Evolutionary conservation across 2,113 vertebrate genomes (phyloP).

Genomic region (Forbesichthys papilliferus): DNA sequence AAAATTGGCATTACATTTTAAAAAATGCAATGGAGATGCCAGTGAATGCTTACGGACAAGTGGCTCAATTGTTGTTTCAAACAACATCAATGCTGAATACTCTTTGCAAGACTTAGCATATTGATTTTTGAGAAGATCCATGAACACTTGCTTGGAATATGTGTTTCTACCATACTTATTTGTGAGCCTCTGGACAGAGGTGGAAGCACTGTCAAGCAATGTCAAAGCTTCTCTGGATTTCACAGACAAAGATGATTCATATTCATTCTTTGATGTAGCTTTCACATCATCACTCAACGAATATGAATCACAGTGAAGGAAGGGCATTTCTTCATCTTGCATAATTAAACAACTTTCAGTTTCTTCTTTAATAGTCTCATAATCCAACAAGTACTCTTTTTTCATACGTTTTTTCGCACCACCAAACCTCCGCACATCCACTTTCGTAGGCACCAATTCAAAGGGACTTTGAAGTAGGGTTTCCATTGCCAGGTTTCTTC

Average conservation of each 20-base stretch:
- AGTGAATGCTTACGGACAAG: slow-evolving; percentile 27
- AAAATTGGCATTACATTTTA: slow-evolving; percentile 71
- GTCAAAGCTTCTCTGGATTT: slow-evolving; percentile 43
- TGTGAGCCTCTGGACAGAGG: slow-evolving; percentile 71
- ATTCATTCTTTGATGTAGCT: background rate
- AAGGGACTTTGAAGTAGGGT: slow-evolving; percentile 75
- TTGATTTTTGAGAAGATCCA: slow-evolving; percentile 74
- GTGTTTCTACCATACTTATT: slow-evolving; percentile 58
- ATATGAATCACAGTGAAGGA: background rate
- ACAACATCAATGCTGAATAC: slow-evolving; percentile 58
- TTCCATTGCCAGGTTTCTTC: slow-evolving; percentile 64
- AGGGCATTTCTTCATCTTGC: background rate
- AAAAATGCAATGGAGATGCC: slow-evolving; percentile 63
- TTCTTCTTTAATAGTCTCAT: slow-evolving; percentile 55
- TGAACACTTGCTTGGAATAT: slow-evolving; percentile 49
- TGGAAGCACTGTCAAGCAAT: slow-evolving; percentile 72
- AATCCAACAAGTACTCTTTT: background rate
- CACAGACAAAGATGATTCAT: background rate
- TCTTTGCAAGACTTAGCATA: slow-evolving; percentile 68
- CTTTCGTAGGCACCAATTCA: slow-evolving; percentile 53
- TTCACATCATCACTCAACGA: background rate
- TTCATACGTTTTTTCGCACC: slow-evolving; percentile 51
- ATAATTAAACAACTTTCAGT: slow-evolving; percentile 31
- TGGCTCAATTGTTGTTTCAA: slow-evolving; percentile 55
- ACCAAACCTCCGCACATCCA: slow-evolving; percentile 1